phyloP scores from a whole-genome alignment of 2,888 invertebrate species.

The Parthenolecanium corni region DNA sequence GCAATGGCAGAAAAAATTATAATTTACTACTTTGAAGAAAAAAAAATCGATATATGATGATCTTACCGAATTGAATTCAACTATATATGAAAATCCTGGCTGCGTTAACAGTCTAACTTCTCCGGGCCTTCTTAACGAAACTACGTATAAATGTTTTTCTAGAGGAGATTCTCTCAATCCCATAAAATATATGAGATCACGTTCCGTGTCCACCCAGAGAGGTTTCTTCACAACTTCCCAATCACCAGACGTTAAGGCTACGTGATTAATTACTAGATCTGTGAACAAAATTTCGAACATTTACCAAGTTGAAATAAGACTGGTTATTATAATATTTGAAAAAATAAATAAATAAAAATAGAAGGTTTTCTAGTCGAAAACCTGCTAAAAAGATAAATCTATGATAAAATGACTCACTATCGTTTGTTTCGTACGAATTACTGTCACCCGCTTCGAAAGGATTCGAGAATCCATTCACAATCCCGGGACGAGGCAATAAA shows the following conservation, averaged over 20 bases:
- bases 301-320: background rate
- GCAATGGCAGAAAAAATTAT: no score
- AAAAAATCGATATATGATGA: no score
- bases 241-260: slow-evolving; percentile 74
- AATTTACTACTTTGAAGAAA: no score
- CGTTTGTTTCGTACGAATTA: slow-evolving; percentile 22
- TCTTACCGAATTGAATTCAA: slow-evolving; percentile 63
- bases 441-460: slow-evolving; percentile 30
- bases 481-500: slow-evolving; percentile 37
- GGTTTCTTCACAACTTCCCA: slow-evolving; percentile 82
- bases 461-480: slow-evolving; percentile 26
- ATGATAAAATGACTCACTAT: no score
- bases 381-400: no score
- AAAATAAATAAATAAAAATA: slow-evolving; percentile 6
- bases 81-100: slow-evolving; percentile 72
- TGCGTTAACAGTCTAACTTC: slow-evolving; percentile 64
- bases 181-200: slow-evolving; percentile 78
- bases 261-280: slow-evolving; percentile 43
- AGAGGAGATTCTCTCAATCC: slow-evolving; percentile 81
- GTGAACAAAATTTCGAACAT: background rate
- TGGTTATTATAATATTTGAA: background rate
- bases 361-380: no score
- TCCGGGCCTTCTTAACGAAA: slow-evolving; percentile 58
- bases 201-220: slow-evolving; percentile 73
- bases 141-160: slow-evolving; percentile 84